Conservation (phyloP, 2,113 vertebrate species). For the Gambusia affinis region DNA sequence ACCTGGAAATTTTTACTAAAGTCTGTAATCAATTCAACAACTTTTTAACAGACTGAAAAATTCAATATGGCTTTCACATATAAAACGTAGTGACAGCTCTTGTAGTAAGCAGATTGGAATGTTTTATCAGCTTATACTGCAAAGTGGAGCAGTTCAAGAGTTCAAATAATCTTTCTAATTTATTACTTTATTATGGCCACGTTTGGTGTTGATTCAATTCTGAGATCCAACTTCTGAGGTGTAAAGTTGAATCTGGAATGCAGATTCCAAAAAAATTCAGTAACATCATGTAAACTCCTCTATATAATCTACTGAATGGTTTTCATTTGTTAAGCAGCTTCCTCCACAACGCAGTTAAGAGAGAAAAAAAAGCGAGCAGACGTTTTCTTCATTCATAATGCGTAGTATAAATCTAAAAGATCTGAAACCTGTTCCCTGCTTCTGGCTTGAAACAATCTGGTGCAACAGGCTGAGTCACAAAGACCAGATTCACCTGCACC, state of each 20-base stretch:
- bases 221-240: background rate
- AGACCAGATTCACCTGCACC: constrained; percentile 58
- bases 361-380: background rate
- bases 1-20: background rate
- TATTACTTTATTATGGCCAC: background rate
- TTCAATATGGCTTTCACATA: background rate
- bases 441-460: constrained; percentile 15
- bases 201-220: background rate
- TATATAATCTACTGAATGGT: background rate
- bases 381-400: background rate
- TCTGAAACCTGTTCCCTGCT: background rate
- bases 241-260: background rate
- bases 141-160: background rate
- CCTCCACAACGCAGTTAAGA: background rate
- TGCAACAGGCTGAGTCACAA: constrained; percentile 52
- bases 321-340: background rate
- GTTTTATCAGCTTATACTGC: no score
- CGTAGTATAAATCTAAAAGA: background rate
- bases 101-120: background rate
- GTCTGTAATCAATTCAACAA: background rate
- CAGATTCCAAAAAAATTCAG: background rate
- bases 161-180: background rate
- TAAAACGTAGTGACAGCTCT: background rate
- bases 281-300: background rate
- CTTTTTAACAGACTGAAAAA: background rate